These are phyloP conservation scores for Chionis minor DNA, from an alignment of 2,113 vertebrate genomes.

Conservation along the genomic window DNA sequence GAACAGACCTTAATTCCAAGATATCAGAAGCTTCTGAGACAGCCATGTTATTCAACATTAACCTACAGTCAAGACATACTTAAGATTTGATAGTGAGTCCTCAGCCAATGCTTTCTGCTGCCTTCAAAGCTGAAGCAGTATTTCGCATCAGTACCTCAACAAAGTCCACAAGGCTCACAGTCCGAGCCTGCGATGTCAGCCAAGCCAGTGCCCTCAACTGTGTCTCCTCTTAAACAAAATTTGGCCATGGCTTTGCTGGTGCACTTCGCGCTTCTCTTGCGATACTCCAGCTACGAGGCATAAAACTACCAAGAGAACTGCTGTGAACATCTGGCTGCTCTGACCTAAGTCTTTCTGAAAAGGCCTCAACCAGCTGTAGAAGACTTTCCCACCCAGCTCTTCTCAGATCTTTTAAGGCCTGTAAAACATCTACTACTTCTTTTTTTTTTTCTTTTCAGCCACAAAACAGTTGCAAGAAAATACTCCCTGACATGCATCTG, in stretches of 20 bases:
- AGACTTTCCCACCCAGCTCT: not conserved
- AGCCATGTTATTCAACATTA: rapidly evolving
- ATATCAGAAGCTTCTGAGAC: not conserved
- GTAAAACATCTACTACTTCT: not conserved
- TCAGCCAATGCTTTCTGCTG: not conserved
- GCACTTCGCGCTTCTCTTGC: not conserved
- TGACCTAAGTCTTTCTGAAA: not conserved
- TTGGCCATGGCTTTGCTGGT: not conserved
- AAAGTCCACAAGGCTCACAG: not conserved
- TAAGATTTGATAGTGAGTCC: not conserved
- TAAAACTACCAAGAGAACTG: not conserved
- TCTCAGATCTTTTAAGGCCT: not conserved
- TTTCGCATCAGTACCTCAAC: not conserved
- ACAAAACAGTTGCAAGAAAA: not conserved
- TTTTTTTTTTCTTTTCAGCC: not conserved
- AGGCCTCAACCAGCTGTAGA: not conserved
- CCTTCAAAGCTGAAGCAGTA: not conserved
- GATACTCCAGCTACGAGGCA: not conserved
- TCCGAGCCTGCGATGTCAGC: not conserved
- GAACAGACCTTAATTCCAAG: not conserved
- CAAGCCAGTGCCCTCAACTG: not conserved
- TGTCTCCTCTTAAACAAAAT: not conserved
- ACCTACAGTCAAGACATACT: not conserved
- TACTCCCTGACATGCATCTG: not conserved
- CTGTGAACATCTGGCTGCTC: not conserved